Percentiles rank a stretch among this genome's conserved stretches.
Conservation (phyloP, 2,113 vertebrate genomes). For the Xyliphius kryptos region DNA sequence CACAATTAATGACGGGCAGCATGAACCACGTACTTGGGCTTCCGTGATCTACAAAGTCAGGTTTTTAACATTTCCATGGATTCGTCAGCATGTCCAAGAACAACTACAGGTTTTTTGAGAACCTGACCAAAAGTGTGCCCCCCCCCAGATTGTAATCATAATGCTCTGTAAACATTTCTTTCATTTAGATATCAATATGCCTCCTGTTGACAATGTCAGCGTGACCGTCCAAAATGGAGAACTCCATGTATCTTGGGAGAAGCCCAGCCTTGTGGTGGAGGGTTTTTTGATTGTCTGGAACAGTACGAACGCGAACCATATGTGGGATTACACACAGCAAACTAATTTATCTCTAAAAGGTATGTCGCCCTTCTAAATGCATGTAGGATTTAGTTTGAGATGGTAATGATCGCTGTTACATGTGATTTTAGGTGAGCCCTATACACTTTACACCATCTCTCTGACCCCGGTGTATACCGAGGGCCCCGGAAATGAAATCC, state of each 20-base stretch:
- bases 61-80: no score
- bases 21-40: no score
- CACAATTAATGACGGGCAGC: no score
- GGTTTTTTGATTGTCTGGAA: slow-evolving; percentile 27
- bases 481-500: slow-evolving; percentile 21
- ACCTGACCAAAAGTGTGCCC: no score
- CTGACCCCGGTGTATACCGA: slow-evolving; percentile 26
- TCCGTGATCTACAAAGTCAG: no score
- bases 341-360: slow-evolving; percentile 14
- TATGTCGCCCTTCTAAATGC: neutral
- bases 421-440: slow-evolving; percentile 20
- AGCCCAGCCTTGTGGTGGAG: neutral
- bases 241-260: slow-evolving; percentile 13
- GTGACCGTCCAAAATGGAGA: neutral
- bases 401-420: neutral
- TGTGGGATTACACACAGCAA: slow-evolving; percentile 25
- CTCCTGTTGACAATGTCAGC: slow-evolving; percentile 8
- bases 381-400: neutral
- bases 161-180: neutral
- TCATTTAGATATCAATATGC: slow-evolving; percentile 2
- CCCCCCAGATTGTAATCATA: neutral
- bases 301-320: slow-evolving; percentile 10
- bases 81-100: no score
- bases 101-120: no score
- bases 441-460: slow-evolving; percentile 28